These are phyloP conservation scores for Polypedilum vanderplanki DNA, from an alignment of 1,140 invertebrate species.

Conservation along the genomic window DNA sequence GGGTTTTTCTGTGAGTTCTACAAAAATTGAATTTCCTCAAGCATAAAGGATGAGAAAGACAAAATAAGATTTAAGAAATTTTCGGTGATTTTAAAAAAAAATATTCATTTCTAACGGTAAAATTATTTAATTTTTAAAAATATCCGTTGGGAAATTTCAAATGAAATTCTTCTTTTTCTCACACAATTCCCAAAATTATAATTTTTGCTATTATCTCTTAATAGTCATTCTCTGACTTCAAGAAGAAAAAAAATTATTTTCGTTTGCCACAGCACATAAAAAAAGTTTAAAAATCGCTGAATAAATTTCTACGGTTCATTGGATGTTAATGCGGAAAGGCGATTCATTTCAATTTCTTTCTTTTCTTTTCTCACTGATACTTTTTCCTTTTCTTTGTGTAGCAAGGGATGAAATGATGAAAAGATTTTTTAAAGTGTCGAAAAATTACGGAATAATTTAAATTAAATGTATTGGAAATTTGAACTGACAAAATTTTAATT, in stretches of 20 bases:
- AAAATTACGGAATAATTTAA: too few species aligned
- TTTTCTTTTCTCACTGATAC: background rate
- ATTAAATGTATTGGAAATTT: too few species aligned
- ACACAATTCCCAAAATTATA: too few species aligned
- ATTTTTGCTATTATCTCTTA: too few species aligned
- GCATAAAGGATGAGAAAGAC: background rate
- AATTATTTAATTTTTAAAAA: too few species aligned
- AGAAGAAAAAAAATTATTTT: background rate
- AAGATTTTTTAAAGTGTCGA: too few species aligned
- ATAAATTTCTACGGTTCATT: slow-evolving; percentile 20
- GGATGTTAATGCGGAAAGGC: slow-evolving; percentile 22
- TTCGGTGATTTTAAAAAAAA: too few species aligned
- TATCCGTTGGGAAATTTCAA: too few species aligned
- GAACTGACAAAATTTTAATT: too few species aligned
- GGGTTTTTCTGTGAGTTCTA: background rate
- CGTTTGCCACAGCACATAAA: background rate
- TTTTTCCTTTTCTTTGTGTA: background rate
- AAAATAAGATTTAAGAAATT: background rate
- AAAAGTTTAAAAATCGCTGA: slow-evolving; percentile 16
- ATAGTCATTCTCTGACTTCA: background rate
- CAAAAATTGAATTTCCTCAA: slow-evolving; percentile 19
- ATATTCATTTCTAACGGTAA: too few species aligned
- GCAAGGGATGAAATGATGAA: too few species aligned
- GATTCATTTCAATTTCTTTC: slow-evolving; percentile 21
- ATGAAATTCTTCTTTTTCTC: too few species aligned